These are phyloP conservation scores for Muscicapa striata DNA, from an alignment of 2,797 vertebrate species.

Conservation along the genomic window DNA sequence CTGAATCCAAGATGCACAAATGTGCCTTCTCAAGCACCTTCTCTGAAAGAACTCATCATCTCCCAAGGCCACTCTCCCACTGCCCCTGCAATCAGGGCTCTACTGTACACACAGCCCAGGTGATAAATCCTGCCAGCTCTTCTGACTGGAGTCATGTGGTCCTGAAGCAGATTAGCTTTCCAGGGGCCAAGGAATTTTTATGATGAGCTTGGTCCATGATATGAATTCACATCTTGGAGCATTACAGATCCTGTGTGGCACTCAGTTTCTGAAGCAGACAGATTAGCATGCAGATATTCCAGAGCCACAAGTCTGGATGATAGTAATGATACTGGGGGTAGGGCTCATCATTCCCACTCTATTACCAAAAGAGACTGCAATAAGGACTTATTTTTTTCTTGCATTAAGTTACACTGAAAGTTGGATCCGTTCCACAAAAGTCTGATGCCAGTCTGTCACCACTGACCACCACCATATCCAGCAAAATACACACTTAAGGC, in stretches of 20 bases:
- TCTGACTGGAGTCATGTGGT: accelerated
- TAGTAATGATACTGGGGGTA: background rate
- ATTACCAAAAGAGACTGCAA: background rate
- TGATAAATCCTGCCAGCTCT: background rate
- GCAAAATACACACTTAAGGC: background rate
- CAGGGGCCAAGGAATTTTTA: background rate
- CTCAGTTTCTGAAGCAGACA: background rate
- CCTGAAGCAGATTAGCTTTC: background rate
- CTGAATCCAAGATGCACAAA: background rate
- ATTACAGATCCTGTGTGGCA: background rate
- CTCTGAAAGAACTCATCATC: background rate
- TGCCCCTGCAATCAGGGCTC: background rate
- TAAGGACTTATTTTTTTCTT: background rate
- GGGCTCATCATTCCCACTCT: background rate
- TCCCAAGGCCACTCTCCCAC: background rate
- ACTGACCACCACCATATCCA: background rate
- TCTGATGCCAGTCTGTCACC: background rate
- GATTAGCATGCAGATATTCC: background rate
- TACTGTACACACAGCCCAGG: background rate
- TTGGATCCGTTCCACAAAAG: background rate
- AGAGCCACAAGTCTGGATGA: background rate
- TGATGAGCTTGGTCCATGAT: background rate
- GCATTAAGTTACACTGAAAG: background rate
- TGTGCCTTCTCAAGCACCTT: background rate
- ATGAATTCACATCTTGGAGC: background rate